phyloP scores from a whole-genome alignment of 2,888 invertebrate species.

The Pristionchus entomophagus region DNA sequence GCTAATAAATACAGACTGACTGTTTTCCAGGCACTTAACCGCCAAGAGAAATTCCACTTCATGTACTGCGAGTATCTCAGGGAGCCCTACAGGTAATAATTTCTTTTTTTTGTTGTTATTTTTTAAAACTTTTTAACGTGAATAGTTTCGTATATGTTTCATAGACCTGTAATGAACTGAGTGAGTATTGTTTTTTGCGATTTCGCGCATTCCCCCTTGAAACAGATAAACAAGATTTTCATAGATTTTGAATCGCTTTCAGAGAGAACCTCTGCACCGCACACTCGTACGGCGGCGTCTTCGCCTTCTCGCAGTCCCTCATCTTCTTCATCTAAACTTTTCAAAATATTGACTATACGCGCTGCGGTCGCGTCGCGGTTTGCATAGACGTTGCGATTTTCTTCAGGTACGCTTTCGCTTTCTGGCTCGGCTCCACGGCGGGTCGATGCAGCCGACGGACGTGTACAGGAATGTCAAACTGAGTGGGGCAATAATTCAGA shows the following conservation, averaged over 20 bases:
- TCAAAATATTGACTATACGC: background rate
- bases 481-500: no score
- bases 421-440: conserved; percentile 79
- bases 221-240: no score
- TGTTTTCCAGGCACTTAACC: conserved; percentile 74
- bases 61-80: conserved; percentile 76
- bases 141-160: no score
- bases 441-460: conserved; percentile 78
- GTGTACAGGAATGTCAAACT: conserved; percentile 74
- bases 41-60: conserved; percentile 77
- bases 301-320: conserved; percentile 78
- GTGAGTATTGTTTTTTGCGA: no score
- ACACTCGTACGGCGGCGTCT: conserved; percentile 75
- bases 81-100: conserved; percentile 76
- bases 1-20: no score
- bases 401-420: conserved; percentile 79
- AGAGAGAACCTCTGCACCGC: conserved; percentile 66
- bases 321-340: conserved; percentile 79
- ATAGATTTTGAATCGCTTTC: no score
- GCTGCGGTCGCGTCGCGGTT: conserved; percentile 24
- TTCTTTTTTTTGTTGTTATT: no score
- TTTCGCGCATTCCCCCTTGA: no score
- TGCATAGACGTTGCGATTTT: no score
- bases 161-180: no score
- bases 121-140: no score